Evolutionary conservation across 1,140 invertebrate genomes (phyloP), one percentile per base, ranked within the genome.

Genomic region (Heliconius hermathena): DNA sequence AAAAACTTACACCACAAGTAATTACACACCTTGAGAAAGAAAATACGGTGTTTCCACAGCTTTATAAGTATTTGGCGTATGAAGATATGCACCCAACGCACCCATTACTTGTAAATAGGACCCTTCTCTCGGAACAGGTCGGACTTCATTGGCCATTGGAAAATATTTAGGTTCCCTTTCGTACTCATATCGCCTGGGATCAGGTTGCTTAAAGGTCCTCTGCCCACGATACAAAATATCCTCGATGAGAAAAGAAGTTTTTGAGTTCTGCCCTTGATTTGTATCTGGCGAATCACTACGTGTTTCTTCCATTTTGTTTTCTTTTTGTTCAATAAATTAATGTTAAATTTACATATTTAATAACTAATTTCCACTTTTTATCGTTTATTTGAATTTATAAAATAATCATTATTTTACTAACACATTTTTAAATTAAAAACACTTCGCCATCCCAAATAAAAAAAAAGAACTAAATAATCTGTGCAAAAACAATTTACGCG

Each of bases 231-330:
- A 97, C 2, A 98, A 92, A 77, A 98, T 98, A 84, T 98, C 97
- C 85, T 98, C 97, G 83, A 98, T 97, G 79, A 98, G 94, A 91
- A 97, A 97, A 18, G 97, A 97, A 2, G 96, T 97, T 82, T 95
- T 94, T 74, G 91, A 85, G 78, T 83, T 83, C 71, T 89, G 84
- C 74, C 91, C 88, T 78, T 90, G 88, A 78, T 92, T 90, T 22
- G 87, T 83, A 75, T 89, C 90, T 22, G 90, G 89, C 0, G 89
- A 90, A 49, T 89, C 89, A 78, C 88, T 93, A 72, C 91, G 82
- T n/a, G 87, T 93, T 82, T 94, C 91, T 74, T 87, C 90, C 92
- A 94, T 94, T 84, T 86, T 74, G 22, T 29, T 29, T 66, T 66
- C 3, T 60, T 66, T 66, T 66, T 66, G 2, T 72, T 60, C 57